Evolutionary conservation across 2,113 vertebrate genomes (phyloP), one percentile per base, ranked within the genome.

Genomic region (Poecilia latipinna): DNA sequence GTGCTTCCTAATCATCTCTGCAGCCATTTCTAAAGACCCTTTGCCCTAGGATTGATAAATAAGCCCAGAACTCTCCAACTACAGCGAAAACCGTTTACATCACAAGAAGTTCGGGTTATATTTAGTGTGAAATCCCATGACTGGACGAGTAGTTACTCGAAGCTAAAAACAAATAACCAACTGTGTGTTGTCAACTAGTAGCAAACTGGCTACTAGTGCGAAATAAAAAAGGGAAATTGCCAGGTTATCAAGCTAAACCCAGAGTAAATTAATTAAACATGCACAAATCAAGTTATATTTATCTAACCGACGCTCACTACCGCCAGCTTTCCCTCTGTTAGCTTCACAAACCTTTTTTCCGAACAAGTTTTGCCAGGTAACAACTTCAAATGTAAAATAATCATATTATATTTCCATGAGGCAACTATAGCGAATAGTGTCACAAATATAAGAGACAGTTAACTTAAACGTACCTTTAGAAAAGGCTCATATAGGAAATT

Each of bases 261-360:
- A 0, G 37, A 6, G 1, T 12, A 0, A 32, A 5, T 51, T 1
- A 4, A 19, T 51, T 63, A 64, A 75, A 75, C 8, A 42, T 65
- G 0, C 32, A 19, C 17, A 0, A 22, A 19, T n/a, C 0, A 10
- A 63, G 54, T n/a, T 33, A 33, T 26, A 10, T 24, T 3, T 0
- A 74, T 8, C 17, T 8, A 17, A 42, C 17, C n/a, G 32, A 22
- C 32, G 61, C n/a, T 15, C n/a, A 29, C 4, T 26, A 24, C 13
- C 2, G 51, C 51, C n/a, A 57, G 24, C 51, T n/a, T 24, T 57
- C n/a, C 51, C 39, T 10, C 6, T 12, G 63, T 67, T 89, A 90
- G 84, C 85, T 85, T 86, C 84, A 78, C 75, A 67, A 48, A 71
- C 57, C 75, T 78, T 28, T 28, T 51, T 65, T 26, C 32, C 12